Evolutionary conservation across 2,797 vertebrate species (phyloP).

Genomic region (Fratercula arctica): DNA sequence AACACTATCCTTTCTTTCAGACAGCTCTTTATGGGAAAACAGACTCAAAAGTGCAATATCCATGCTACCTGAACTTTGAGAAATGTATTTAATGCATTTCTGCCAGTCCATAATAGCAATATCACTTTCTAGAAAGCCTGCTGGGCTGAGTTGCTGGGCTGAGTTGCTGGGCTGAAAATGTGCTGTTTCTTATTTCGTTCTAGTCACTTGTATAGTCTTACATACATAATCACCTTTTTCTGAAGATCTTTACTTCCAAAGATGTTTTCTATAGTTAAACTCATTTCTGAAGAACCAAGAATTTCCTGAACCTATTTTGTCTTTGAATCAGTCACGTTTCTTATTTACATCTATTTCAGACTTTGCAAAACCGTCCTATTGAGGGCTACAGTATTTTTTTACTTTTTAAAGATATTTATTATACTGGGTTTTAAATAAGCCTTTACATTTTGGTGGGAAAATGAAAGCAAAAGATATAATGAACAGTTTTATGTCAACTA

Average conservation of each 20-base stretch:
- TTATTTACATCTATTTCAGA: neutral
- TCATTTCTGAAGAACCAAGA: neutral
- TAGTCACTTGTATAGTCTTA: neutral
- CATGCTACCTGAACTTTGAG: conserved; percentile 26
- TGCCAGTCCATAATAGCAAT: neutral
- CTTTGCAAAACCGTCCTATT: neutral
- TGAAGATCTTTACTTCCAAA: neutral
- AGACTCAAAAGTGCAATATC: conserved; percentile 55
- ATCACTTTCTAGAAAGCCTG: conserved; percentile 48
- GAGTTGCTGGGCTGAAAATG: conserved; percentile 25
- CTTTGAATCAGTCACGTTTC: neutral
- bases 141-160: neutral
- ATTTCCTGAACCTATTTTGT: neutral
- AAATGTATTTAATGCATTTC: conserved; percentile 59
- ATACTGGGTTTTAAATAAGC: neutral
- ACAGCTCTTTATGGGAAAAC: conserved; percentile 20
- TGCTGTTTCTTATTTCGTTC: conserved; percentile 8
- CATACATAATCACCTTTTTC: neutral
- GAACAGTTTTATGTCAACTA: neutral
- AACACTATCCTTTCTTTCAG: neutral
- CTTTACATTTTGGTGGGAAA: neutral
- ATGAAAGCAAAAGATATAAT: neutral
- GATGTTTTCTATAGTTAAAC: neutral
- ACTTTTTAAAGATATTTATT: neutral
- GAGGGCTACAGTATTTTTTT: neutral